phyloP scores from a whole-genome alignment of 1,140 invertebrate genomes.

The Dendrolimus kikuchii region DNA sequence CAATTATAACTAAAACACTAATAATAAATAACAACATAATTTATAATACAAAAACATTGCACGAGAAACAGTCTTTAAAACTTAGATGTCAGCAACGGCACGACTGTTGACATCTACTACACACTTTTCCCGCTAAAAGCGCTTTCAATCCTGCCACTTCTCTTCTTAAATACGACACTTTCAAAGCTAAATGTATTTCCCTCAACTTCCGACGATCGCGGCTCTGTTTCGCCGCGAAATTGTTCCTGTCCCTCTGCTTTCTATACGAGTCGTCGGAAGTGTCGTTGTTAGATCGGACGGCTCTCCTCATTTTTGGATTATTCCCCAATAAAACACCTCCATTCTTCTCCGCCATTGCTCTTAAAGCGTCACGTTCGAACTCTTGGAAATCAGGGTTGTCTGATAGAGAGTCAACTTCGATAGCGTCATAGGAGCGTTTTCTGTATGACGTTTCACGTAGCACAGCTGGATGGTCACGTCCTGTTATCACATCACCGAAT shows the following conservation, averaged over 20 bases:
- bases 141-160: conserved; percentile 21
- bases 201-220: conserved; percentile 91
- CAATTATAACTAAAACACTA: too few relatives aligned
- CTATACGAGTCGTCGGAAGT: conserved; percentile 82
- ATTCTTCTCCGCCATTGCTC: conserved; percentile 75
- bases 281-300: conserved; percentile 45
- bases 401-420: conserved; percentile 27
- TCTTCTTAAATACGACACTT: conserved; percentile 78
- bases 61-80: too few relatives aligned
- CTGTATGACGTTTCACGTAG: not conserved
- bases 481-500: too few relatives aligned
- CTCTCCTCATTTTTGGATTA: conserved; percentile 79
- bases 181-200: conserved; percentile 93
- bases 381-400: conserved; percentile 76
- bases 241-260: conserved; percentile 93
- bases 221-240: conserved; percentile 95
- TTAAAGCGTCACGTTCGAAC: conserved; percentile 78
- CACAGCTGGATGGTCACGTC: too few relatives aligned
- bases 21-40: too few relatives aligned
- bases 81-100: conserved; percentile 11
- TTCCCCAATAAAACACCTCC: conserved; percentile 68
- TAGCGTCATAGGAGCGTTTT: conserved; percentile 19
- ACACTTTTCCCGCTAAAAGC: conserved; percentile 12
- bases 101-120: conserved; percentile 19
- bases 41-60: too few relatives aligned